Evolutionary conservation across 2,797 vertebrate species (phyloP).

Genomic region (Rhynchotus rufescens): DNA sequence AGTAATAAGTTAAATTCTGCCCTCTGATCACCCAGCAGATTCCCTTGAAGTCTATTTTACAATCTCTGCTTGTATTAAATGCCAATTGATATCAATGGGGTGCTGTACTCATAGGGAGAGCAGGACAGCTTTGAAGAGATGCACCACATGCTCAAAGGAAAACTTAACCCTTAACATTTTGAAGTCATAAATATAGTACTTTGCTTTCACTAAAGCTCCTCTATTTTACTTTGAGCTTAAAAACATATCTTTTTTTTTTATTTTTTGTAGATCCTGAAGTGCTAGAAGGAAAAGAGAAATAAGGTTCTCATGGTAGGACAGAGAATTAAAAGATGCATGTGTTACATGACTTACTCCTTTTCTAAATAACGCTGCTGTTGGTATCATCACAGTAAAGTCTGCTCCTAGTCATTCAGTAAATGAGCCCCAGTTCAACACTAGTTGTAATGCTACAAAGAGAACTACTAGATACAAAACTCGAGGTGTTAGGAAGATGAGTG

Average conservation of each 20-base stretch:
- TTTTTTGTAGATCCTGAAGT: not conserved
- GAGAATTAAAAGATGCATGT: fast-evolving
- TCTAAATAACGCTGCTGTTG: not conserved
- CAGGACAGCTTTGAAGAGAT: conserved; percentile 8
- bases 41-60: conserved; percentile 37
- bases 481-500: not conserved
- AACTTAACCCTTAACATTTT: not conserved
- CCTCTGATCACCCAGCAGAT: conserved; percentile 6
- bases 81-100: conserved; percentile 40
- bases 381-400: not conserved
- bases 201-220: not conserved
- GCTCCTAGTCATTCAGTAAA: not conserved
- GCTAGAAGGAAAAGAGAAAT: not conserved
- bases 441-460: not conserved
- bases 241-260: not conserved
- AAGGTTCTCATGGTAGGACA: not conserved
- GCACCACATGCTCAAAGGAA: not conserved
- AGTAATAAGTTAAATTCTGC: conserved; percentile 48
- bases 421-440: not conserved
- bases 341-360: not conserved
- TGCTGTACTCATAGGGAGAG: conserved; percentile 24
- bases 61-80: conserved; percentile 29
- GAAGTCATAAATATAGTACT: not conserved
- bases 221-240: not conserved
- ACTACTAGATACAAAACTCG: not conserved